Evolutionary conservation across 2,113 vertebrate species (phyloP), one percentile per base, ranked within the genome.

Genomic region (Trochalopteron elliotii): DNA sequence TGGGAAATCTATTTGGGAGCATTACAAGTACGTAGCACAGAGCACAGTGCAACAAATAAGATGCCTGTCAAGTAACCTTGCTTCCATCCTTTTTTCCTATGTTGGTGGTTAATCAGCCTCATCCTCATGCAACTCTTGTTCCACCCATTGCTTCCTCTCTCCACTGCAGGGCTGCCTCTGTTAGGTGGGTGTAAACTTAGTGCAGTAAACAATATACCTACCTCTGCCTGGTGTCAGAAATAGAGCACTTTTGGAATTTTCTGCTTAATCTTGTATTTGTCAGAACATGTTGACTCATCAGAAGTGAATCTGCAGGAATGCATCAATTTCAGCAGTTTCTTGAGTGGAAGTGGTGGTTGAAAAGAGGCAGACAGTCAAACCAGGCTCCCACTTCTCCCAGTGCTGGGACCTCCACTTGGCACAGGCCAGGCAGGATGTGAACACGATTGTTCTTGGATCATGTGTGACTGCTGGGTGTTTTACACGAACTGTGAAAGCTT

Each of bases 251-350:
- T 14, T 11, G 93, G 89, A 87, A 87, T 94, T 95, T 84, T 89
- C 37, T 61, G n/a, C 49, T 28, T 89, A 75, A 89, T 87, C 56
- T 71, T 40, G 37, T 84, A 53, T 93, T 96, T 96, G 87, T 96
- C 61, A 76, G 91, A 84, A 95, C 80, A 79, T 5, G 57, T 75
- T 82, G 83, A 23, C 25, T 89, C 4, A 24, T 87, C 80, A 91
- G 87, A 84, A 90, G n/a, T 49, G 60, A 80, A 45, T 72, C 49
- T 94, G 69, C 65, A 89, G 91, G 93, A 89, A 87, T 44, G 39
- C n/a, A 64, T 84, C 22, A 2, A 22, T 60, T 84, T 81, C 84
- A 90, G 76, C 86, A 59, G 50, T 80, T 88, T 69, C 64, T 88
- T 8, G 13, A 33, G 42, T 88, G 44, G 68, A 83, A 83, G 47